Conservation (phyloP, 2,797 vertebrate genomes). For the Phoebastria nigripes region DNA sequence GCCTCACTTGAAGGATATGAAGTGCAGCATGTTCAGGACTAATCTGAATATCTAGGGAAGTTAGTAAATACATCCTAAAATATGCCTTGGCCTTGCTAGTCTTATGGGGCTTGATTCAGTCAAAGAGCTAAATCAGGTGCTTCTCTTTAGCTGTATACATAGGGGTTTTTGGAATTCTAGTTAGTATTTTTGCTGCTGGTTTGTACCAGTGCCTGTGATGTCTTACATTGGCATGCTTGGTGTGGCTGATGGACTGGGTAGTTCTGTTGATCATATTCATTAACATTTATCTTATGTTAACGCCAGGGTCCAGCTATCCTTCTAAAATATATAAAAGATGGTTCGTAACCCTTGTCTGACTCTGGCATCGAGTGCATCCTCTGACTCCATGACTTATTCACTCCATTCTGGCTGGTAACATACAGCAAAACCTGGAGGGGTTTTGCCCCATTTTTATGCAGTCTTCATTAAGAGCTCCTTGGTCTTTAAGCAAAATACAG, state of each 20-base stretch:
- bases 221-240: fast-evolving
- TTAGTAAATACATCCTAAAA: not conserved
- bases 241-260: not conserved
- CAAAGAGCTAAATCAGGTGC: not conserved
- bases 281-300: not conserved
- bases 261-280: not conserved
- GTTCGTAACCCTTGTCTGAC: not conserved
- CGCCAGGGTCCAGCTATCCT: too few relatives aligned
- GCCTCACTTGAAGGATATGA: not conserved
- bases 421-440: not conserved
- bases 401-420: not conserved
- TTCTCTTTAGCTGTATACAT: not conserved
- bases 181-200: not conserved
- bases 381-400: not conserved
- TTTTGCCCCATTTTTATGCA: not conserved
- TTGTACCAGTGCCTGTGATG: not conserved
- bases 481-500: not conserved
- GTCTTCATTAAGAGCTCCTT: not conserved
- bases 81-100: not conserved
- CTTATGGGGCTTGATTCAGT: not conserved
- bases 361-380: not conserved
- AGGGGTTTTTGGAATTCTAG: fast-evolving
- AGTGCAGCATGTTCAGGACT: not conserved
- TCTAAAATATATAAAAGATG: not conserved
- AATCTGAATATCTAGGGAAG: not conserved